Evolutionary conservation across 2,113 vertebrate genomes (phyloP).

Genomic region (Axis porcinus): DNA sequence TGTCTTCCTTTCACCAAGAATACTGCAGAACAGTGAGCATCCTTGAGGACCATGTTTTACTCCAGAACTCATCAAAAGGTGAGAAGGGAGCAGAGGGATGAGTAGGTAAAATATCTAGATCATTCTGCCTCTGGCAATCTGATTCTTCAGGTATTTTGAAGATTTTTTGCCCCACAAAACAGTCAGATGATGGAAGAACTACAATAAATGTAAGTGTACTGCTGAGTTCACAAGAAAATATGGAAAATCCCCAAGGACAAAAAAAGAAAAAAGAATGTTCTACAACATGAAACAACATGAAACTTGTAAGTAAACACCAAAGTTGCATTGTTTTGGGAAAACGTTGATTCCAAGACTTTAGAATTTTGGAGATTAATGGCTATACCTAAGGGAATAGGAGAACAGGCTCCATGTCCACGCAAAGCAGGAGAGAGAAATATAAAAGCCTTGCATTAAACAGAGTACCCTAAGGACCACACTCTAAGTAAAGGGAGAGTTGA

Average conservation of each 20-base stretch:
- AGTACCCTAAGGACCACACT: background rate
- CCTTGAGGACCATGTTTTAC: background rate
- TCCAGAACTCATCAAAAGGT: background rate
- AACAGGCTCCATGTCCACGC: background rate
- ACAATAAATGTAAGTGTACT: background rate
- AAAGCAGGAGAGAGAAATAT: background rate
- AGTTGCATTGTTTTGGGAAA: background rate
- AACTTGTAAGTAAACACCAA: background rate
- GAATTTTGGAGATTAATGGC: slow-evolving; percentile 15
- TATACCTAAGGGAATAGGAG: background rate
- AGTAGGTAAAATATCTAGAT: background rate
- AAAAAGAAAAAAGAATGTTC: background rate
- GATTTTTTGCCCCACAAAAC: background rate
- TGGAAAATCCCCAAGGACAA: background rate
- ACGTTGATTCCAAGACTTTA: background rate
- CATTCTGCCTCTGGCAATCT: background rate
- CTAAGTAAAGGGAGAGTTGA: background rate
- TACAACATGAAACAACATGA: slow-evolving; percentile 5
- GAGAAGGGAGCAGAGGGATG: background rate
- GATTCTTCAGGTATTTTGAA: background rate
- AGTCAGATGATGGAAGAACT: background rate
- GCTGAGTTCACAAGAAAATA: background rate
- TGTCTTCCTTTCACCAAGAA: background rate
- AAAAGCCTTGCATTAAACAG: background rate
- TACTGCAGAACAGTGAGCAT: background rate